Percentiles rank a stretch among this genome's conserved stretches.
These are phyloP conservation scores for Rhagoletis pomonella DNA, from an alignment of 1,140 invertebrate genomes.

Conservation along the genomic window DNA sequence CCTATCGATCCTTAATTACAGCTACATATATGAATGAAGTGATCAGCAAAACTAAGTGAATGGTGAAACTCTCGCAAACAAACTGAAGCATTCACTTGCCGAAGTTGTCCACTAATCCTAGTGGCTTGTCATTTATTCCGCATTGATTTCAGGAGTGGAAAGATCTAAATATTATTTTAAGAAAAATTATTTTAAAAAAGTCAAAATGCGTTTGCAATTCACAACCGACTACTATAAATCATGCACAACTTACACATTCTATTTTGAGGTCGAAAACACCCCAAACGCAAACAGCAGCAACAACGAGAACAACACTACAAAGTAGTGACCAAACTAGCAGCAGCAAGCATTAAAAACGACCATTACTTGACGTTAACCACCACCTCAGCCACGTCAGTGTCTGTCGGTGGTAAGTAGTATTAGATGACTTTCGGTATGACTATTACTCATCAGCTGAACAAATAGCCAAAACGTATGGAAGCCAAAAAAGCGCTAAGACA, in stretches of 20 bases:
- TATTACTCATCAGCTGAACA: slow-evolving; percentile 1
- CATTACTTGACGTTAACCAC: neutral
- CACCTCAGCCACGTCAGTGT: neutral
- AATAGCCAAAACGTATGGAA: neutral
- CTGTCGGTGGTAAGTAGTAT: neutral
- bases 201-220: no score
- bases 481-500: neutral
- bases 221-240: neutral
- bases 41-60: no score
- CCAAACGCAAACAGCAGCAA: neutral
- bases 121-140: no score
- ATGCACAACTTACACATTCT: neutral
- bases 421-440: neutral
- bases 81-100: no score
- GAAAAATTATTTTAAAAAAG: no score
- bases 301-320: neutral
- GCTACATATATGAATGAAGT: no score
- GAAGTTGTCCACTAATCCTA: no score
- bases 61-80: no score
- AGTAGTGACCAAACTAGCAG: neutral
- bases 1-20: no score
- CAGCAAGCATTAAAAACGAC: neutral
- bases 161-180: no score
- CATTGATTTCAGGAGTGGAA: no score
- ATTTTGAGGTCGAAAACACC: neutral